Percentiles rank a stretch among this genome's conserved stretches.
These are phyloP conservation scores for Drosophila parvula DNA, from an alignment of 1,140 invertebrate genomes.

Conservation along the genomic window DNA sequence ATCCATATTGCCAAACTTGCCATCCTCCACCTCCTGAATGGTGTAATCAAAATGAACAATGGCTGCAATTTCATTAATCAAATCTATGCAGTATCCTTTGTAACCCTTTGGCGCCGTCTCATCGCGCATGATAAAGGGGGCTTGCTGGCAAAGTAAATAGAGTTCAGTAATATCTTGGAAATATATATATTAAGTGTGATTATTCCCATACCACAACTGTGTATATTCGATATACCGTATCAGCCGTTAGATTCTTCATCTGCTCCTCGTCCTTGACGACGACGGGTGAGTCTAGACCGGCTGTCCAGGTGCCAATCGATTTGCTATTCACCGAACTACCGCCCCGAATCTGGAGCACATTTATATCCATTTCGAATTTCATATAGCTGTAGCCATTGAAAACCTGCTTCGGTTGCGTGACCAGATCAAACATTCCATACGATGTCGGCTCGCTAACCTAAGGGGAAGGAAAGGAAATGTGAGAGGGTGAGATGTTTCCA, in stretches of 20 bases:
- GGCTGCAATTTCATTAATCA: constrained; percentile 93
- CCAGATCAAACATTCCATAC: constrained; percentile 87
- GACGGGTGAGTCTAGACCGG: constrained; percentile 87
- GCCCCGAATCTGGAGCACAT: constrained; percentile 87
- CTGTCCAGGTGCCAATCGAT: constrained; percentile 88
- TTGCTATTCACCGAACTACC: constrained; percentile 87
- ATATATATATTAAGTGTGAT: background rate
- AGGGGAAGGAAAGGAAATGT: background rate
- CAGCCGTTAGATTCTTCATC: constrained; percentile 90
- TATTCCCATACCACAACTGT: constrained; percentile 88
- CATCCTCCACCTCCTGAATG: constrained; percentile 91
- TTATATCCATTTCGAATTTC: constrained; percentile 89
- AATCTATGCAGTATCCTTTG: constrained; percentile 96
- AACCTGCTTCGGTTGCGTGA: constrained; percentile 80
- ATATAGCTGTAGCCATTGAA: constrained; percentile 89
- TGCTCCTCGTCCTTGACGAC: constrained; percentile 87
- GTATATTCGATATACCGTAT: constrained; percentile 92
- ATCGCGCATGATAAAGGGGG: constrained; percentile 93
- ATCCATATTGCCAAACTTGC: constrained; percentile 93
- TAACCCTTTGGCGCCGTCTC: constrained; percentile 88
- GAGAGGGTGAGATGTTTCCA: constrained; percentile 1
- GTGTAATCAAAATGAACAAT: constrained; percentile 95
- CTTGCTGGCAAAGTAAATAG: constrained; percentile 86
- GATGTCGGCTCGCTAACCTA: constrained; percentile 87
- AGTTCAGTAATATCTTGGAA: background rate